phyloP scores from a whole-genome alignment of 2,797 vertebrate genomes.

The Dermochelys coriacea region DNA sequence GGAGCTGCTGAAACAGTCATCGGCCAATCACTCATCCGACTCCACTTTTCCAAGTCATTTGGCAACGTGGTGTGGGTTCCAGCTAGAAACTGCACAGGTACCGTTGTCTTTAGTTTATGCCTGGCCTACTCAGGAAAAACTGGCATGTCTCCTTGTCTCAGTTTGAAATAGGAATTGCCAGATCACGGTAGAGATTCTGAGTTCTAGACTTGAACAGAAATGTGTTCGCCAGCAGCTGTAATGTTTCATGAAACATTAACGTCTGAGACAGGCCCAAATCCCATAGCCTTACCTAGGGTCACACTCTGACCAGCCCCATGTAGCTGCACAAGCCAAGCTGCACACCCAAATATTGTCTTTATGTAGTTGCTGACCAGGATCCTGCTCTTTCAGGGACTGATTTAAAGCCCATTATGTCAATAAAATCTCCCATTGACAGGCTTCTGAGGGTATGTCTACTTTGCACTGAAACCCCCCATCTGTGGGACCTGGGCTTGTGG shows the following conservation, averaged over 20 bases:
- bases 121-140: conserved; percentile 20
- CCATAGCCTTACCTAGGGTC: background rate
- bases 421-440: background rate
- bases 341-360: background rate
- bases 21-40: conserved; percentile 27
- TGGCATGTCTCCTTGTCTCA: conserved; percentile 15
- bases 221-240: background rate
- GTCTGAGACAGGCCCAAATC: background rate
- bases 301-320: background rate
- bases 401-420: conserved; percentile 22
- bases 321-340: conserved; percentile 4
- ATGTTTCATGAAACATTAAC: conserved; percentile 4
- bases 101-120: conserved; percentile 12
- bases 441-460: background rate
- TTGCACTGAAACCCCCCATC: background rate
- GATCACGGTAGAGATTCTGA: background rate
- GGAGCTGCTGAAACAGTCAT: conserved; percentile 40
- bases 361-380: background rate
- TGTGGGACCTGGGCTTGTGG: no score
- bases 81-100: conserved; percentile 26
- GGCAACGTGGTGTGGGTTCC: conserved; percentile 4
- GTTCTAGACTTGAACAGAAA: background rate
- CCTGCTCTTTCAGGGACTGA: background rate
- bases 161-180: conserved; percentile 36
- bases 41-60: conserved; percentile 11